These are phyloP conservation scores for Neogobius melanostomus DNA, from an alignment of 2,113 vertebrate genomes.

Conservation along the genomic window DNA sequence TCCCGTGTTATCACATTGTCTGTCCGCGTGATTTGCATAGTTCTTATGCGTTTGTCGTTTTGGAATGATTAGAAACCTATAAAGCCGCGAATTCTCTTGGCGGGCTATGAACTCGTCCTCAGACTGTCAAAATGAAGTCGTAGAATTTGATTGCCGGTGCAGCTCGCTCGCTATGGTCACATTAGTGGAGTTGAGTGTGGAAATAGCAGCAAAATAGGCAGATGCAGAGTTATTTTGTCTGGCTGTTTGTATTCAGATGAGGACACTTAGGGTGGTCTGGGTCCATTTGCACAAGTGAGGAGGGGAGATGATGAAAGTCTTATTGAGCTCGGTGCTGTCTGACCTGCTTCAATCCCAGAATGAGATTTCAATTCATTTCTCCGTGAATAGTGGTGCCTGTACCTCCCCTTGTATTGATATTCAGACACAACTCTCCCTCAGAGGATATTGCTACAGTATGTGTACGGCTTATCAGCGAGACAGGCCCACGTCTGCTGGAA, in stretches of 20 bases:
- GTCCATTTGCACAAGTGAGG: slow-evolving; percentile 37
- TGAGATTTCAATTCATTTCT: slow-evolving; percentile 47
- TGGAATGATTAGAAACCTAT: neutral
- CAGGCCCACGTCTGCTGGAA: slow-evolving; percentile 6
- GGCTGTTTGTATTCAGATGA: slow-evolving; percentile 46
- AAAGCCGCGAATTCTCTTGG: neutral
- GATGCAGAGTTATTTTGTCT: slow-evolving; percentile 37
- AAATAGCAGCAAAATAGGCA: slow-evolving; percentile 29
- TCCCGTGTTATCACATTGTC: too few relatives aligned
- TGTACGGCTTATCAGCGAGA: slow-evolving; percentile 42
- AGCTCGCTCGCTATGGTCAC: slow-evolving; percentile 5
- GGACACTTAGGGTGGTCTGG: slow-evolving; percentile 16
- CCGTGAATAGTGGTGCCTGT: slow-evolving; percentile 30
- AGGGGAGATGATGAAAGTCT: slow-evolving; percentile 45
- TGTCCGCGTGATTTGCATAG: neutral
- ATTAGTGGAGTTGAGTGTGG: slow-evolving; percentile 17
- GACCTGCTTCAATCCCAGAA: slow-evolving; percentile 37
- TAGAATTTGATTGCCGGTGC: neutral
- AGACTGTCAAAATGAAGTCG: slow-evolving; percentile 2
- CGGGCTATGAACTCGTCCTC: neutral
- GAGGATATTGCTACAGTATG: slow-evolving; percentile 45
- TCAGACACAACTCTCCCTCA: slow-evolving; percentile 36
- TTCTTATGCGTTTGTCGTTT: neutral
- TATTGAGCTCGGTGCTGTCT: slow-evolving; percentile 42
- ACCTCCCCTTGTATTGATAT: slow-evolving; percentile 35